A percentile compares a stretch with the other conserved stretches of the same genome.
These are phyloP conservation scores for Microtus pennsylvanicus DNA, from an alignment of 2,113 vertebrate genomes.

Conservation along the genomic window DNA sequence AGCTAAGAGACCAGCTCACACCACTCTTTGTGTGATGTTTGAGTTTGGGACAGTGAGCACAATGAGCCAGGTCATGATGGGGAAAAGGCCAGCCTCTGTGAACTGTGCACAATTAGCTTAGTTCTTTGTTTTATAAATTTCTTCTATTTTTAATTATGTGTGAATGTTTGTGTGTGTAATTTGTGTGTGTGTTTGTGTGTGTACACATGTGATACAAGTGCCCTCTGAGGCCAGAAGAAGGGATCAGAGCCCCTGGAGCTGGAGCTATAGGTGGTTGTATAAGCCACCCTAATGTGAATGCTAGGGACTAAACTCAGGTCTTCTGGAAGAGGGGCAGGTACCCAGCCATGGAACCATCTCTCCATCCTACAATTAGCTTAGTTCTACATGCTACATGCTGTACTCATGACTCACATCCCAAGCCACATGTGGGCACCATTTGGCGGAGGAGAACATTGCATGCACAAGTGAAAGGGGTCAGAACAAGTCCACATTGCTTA, in stretches of 20 bases:
- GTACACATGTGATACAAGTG: not conserved
- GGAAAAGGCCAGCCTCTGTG: not conserved
- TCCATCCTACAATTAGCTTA: not conserved
- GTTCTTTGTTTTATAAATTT: not conserved
- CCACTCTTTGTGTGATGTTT: not conserved
- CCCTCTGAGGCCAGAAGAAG: not conserved
- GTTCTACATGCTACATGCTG: not conserved
- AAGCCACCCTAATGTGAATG: too few relatives aligned
- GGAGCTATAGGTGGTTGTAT: not conserved
- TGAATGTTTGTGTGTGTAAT: not conserved
- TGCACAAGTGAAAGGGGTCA: not conserved
- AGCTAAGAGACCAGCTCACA: not conserved
- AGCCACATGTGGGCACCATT: not conserved
- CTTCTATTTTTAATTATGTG: not conserved
- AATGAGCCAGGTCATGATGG: not conserved
- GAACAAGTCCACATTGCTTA: not conserved
- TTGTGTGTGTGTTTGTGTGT: not conserved
- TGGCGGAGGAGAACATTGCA: accelerated
- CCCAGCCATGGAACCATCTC: not conserved
- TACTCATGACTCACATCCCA: not conserved
- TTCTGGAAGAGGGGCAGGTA: not conserved
- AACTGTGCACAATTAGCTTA: not conserved
- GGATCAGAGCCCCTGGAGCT: not conserved
- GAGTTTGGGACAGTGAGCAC: not conserved
- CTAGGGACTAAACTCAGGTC: not conserved